These are phyloP conservation scores for Magallana gigas DNA, from an alignment of 1,140 invertebrate species.

Conservation along the genomic window DNA sequence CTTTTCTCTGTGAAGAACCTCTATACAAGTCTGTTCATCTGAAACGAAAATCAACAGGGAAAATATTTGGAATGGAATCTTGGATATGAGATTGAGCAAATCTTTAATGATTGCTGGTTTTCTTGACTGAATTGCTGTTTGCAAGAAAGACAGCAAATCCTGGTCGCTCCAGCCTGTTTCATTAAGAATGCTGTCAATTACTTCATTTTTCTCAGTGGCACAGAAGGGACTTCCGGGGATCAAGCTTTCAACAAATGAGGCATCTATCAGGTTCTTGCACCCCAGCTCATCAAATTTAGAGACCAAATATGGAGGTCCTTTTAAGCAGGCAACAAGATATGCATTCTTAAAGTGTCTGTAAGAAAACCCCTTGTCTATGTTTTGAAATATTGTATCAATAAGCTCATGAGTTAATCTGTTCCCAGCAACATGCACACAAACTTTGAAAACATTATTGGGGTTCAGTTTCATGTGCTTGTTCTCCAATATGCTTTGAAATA, in stretches of 20 bases:
- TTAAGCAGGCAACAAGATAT: background rate
- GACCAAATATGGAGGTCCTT: background rate
- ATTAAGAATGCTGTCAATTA: background rate
- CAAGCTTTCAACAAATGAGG: background rate
- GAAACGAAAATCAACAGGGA: background rate
- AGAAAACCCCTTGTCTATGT: background rate
- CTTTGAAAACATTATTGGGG: background rate
- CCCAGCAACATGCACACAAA: background rate
- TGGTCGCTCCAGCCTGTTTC: background rate
- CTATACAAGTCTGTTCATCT: background rate
- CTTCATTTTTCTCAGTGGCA: background rate
- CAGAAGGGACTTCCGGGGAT: background rate
- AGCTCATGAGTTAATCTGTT: background rate
- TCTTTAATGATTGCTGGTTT: conserved; percentile 4
- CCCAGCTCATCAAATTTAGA: background rate
- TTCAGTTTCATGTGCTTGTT: background rate
- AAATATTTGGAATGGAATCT: conserved; percentile 1
- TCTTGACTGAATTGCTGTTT: background rate
- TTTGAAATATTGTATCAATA: background rate
- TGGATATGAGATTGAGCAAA: background rate
- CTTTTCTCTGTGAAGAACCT: background rate
- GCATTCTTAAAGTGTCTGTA: background rate
- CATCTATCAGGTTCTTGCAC: background rate
- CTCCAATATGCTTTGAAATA: background rate
- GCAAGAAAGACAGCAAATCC: background rate